Percentiles rank a stretch among this genome's conserved stretches.
These are phyloP conservation scores for Ostrea denselamellosa DNA, from an alignment of 1,140 invertebrate genomes.

Conservation along the genomic window DNA sequence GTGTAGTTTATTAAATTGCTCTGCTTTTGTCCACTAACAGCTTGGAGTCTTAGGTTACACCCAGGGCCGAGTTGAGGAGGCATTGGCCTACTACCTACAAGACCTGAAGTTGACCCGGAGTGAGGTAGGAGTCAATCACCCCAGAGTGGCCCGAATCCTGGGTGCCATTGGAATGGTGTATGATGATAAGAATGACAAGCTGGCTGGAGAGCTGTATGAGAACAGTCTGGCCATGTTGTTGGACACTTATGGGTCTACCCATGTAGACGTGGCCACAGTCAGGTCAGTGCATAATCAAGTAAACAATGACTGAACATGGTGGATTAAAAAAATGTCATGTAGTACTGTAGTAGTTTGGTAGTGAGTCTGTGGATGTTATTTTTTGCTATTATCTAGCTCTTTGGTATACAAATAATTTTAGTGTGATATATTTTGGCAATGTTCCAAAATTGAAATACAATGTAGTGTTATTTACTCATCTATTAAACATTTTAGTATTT, in stretches of 20 bases:
- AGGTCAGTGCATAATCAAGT: constrained; percentile 47
- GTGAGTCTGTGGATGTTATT: no score
- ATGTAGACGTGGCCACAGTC: constrained; percentile 64
- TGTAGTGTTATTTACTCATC: no score
- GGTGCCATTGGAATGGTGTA: constrained; percentile 67
- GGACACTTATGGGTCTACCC: constrained; percentile 59
- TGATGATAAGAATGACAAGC: constrained; percentile 64
- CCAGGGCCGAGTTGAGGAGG: constrained; percentile 65
- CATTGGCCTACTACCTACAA: constrained; percentile 64
- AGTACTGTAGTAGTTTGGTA: no score
- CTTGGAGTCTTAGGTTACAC: constrained; percentile 67
- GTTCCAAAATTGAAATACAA: no score
- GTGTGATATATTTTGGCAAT: no score
- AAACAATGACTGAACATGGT: not conserved
- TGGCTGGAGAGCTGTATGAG: constrained; percentile 65
- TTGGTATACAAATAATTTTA: no score
- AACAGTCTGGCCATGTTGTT: constrained; percentile 60
- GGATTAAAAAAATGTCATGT: no score
- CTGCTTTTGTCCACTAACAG: constrained; percentile 50
- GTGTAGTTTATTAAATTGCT: not conserved
- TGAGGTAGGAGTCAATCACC: constrained; percentile 65
- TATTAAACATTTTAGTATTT: no score
- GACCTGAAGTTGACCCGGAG: constrained; percentile 66
- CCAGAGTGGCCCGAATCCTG: constrained; percentile 61
- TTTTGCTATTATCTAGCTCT: no score